Percentiles rank a stretch among this genome's conserved stretches.
These are phyloP conservation scores for Catharus ustulatus DNA, from an alignment of 2,797 vertebrate genomes.

Conservation along the genomic window DNA sequence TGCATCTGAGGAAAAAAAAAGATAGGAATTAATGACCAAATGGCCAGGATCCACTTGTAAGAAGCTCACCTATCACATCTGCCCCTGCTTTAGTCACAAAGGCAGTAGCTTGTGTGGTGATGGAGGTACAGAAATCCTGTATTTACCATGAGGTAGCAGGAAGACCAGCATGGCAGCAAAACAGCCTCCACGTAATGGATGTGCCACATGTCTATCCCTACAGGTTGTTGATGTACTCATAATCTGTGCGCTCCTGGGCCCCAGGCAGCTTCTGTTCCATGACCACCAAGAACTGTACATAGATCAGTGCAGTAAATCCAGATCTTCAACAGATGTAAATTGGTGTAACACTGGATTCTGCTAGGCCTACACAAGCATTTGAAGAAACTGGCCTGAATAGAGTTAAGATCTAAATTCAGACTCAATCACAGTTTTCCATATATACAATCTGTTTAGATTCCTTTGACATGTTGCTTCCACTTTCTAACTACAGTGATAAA, in stretches of 20 bases:
- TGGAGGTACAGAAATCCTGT: background rate
- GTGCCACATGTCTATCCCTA: background rate
- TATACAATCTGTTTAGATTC: background rate
- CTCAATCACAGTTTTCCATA: background rate
- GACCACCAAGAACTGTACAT: background rate
- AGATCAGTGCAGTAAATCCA: background rate
- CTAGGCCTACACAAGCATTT: background rate
- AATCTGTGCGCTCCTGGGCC: background rate
- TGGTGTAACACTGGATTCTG: background rate
- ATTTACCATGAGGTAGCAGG: background rate
- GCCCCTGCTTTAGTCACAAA: background rate
- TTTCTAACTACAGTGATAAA: background rate
- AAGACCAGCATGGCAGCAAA: background rate
- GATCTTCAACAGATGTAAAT: background rate
- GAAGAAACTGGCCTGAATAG: background rate
- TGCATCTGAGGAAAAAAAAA: background rate
- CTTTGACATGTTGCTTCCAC: background rate
- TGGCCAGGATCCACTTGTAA: background rate
- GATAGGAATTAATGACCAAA: background rate
- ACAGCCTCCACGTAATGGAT: accelerated
- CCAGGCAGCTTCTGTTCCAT: background rate
- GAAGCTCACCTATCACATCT: background rate
- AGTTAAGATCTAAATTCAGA: background rate
- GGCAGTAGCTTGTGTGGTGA: background rate
- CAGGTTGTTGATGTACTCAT: background rate